These are phyloP conservation scores for Amblyornis subalaris DNA, from an alignment of 2,113 vertebrate species.

Conservation along the genomic window DNA sequence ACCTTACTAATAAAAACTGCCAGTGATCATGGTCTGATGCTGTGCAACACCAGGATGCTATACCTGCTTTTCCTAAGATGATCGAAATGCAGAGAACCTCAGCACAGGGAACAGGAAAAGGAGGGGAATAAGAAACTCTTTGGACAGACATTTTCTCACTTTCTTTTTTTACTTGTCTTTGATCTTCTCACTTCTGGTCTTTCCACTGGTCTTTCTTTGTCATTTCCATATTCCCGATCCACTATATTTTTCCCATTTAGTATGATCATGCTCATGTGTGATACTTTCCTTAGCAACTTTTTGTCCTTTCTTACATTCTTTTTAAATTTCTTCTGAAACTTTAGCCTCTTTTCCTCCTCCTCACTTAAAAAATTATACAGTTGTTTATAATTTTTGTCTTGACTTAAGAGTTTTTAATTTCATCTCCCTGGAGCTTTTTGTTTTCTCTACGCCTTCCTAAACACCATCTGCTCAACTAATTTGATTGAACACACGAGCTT, in stretches of 20 bases:
- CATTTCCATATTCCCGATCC: not conserved
- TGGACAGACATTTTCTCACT: not conserved
- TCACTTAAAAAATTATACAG: not conserved
- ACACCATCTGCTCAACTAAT: not conserved
- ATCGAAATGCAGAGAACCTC: not conserved
- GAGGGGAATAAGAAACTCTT: rapidly evolving
- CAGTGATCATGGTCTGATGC: not conserved
- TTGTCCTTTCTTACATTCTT: not conserved
- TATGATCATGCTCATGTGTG: not conserved
- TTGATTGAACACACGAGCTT: not conserved
- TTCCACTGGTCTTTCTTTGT: not conserved
- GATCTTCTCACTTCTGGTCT: not conserved
- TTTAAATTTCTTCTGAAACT: not conserved
- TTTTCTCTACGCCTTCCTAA: not conserved
- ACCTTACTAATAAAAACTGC: not conserved
- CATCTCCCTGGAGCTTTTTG: not conserved
- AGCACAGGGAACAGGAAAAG: not conserved
- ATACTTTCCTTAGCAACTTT: not conserved
- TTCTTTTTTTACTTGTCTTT: not conserved
- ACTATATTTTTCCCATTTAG: not conserved
- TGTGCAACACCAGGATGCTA: not conserved
- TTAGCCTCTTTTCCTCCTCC: not conserved
- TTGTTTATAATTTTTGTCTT: not conserved
- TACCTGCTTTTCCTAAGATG: rapidly evolving
- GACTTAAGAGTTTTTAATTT: not conserved